These are phyloP conservation scores for Zoanthus solanderi DNA, from an alignment of 92 coral and sea anemone genomes.

Conservation along the genomic window DNA sequence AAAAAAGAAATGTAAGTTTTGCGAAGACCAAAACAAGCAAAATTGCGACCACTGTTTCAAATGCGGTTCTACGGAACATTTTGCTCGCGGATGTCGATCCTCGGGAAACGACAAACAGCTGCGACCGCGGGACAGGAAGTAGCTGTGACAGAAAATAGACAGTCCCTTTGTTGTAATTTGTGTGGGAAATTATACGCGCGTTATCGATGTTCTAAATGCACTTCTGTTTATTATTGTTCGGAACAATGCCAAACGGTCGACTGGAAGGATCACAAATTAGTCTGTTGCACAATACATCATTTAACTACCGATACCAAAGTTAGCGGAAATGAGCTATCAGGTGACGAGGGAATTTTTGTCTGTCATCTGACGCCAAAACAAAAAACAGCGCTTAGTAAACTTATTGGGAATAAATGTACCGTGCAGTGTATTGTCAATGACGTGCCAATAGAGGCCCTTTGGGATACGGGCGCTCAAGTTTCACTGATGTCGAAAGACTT, in stretches of 20 bases:
- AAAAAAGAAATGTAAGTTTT: constrained; percentile 46
- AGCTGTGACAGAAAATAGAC: background rate
- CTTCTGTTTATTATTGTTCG: background rate
- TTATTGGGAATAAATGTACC: constrained; percentile 1
- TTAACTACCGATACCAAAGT: background rate
- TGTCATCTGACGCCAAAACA: constrained; percentile 9
- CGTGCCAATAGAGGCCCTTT: background rate
- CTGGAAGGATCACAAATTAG: background rate
- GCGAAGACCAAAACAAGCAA: constrained; percentile 50
- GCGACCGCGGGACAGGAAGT: constrained; percentile 16
- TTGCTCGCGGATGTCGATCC: constrained; percentile 56
- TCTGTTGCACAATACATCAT: background rate
- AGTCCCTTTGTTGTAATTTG: background rate
- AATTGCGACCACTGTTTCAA: constrained; percentile 53
- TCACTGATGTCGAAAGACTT: constrained; percentile 9
- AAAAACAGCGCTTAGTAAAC: background rate
- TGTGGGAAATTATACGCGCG: background rate
- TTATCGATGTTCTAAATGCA: background rate
- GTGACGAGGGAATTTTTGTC: constrained; percentile 20
- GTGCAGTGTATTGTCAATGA: background rate
- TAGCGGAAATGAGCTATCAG: background rate
- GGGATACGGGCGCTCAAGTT: constrained; percentile 25
- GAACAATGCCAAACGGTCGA: background rate
- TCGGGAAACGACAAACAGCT: constrained; percentile 10
- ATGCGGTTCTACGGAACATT: constrained; percentile 71